Base-by-base conservation (phyloP, 2,797 vertebrate genomes). In the Microchirus variegatus region DNA sequence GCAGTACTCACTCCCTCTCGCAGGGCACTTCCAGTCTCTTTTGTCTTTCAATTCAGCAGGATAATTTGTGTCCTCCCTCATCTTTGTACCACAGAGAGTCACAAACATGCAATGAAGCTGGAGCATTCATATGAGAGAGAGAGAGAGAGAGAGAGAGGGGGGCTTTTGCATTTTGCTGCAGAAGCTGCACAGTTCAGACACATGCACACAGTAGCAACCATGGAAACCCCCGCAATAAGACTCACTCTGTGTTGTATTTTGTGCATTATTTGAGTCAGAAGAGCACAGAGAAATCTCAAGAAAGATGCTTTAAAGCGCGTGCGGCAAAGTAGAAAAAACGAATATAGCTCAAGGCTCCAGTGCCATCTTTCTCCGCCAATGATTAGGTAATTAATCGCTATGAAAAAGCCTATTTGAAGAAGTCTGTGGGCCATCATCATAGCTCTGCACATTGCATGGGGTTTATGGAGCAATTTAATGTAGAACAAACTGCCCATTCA, bases 31-130 rank as follows among this genome's bases (percentile, higher is more conserved):
- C 78, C 68, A 26, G 53, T 77, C 78, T 77, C 89, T 90, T 88
- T 89, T 89, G 82, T 87, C 80, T 90, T 87, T 87, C 72, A 75
- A 67, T 85, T 82, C 88, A 83, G 83, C 78, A 75, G 80, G 72
- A 89, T 87, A 68, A 90, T 89, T 83, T 87, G 81, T 22, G 18
- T 12, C 50, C 70, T 10, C 55, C 56, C 42, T n/a, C 45, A n/a
- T 61, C 46, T 74, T 74, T 60, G 75, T 63, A 73, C 73, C 4
- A 63, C 67, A 82, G 80, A 82, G 75, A 89, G 85, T 88, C 79
- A 74, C 72, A 82, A 85, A 75, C 77, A 72, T 8, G 64, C 66
- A 70, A 66, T 54, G 63, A 66, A 44, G 68, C 67, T 53, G 49
- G 46, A 78, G 60, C 5, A 0, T 66, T 82, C 65, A 50, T 37